Percentiles rank a stretch among this genome's conserved stretches.
These are phyloP conservation scores for Orthosia incerta DNA, from an alignment of 2,888 invertebrate genomes.

Conservation along the genomic window DNA sequence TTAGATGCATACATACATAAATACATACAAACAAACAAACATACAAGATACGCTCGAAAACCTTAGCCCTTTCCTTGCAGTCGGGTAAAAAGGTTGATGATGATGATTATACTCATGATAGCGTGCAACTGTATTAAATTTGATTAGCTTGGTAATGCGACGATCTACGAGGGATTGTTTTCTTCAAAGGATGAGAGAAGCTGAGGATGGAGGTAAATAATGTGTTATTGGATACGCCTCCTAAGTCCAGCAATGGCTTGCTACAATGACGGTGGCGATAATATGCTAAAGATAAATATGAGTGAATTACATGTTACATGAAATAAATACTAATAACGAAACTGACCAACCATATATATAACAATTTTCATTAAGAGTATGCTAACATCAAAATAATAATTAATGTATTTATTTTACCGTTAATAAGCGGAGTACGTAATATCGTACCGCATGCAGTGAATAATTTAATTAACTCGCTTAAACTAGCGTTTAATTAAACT, in stretches of 20 bases:
- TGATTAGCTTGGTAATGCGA: not conserved
- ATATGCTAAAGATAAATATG: no score
- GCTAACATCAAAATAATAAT: conserved; percentile 47
- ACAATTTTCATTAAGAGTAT: conserved; percentile 26
- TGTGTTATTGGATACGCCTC: not conserved
- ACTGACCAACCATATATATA: conserved; percentile 1
- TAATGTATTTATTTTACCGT: conserved; percentile 51
- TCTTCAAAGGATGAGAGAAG: no score
- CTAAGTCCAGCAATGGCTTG: not conserved
- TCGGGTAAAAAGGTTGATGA: no score
- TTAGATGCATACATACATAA: no score
- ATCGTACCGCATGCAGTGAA: conserved; percentile 57
- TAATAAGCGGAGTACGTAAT: conserved; percentile 39
- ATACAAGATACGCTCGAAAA: no score
- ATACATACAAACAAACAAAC: no score
- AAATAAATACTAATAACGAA: not conserved
- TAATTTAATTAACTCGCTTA: conserved; percentile 53
- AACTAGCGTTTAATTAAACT: conserved; percentile 48
- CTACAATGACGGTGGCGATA: not conserved
- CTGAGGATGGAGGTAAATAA: no score
- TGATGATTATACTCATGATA: no score
- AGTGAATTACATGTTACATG: not conserved
- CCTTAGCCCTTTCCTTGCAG: no score
- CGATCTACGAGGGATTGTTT: not conserved
- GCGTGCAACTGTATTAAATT: no score